A percentile compares a stretch with the other conserved stretches of the same genome.
Evolutionary conservation across 2,797 vertebrate genomes (phyloP).

Genomic region (Nothura maculosa): DNA sequence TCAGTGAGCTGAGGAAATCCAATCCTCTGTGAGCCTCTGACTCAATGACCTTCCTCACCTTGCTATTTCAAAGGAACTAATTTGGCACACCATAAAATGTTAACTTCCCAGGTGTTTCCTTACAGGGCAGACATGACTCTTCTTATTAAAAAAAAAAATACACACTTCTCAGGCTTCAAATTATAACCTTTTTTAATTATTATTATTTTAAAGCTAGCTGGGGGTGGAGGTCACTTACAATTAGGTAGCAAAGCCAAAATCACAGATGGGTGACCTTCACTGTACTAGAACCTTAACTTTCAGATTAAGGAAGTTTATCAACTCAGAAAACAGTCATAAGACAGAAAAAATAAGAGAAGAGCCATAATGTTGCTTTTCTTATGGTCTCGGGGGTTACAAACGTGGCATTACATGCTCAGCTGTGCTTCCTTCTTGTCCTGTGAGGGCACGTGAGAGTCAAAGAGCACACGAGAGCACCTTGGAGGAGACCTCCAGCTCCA

Average conservation of each 20-base stretch:
- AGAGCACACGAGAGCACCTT: rapidly evolving
- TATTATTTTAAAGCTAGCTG: slow-evolving; percentile 9
- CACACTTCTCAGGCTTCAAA: neutral
- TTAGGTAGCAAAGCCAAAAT: slow-evolving; percentile 22
- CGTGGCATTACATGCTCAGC: neutral
- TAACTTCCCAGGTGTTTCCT: slow-evolving; percentile 70
- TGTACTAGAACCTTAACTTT: neutral
- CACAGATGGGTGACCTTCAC: slow-evolving; percentile 5
- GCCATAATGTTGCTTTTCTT: neutral
- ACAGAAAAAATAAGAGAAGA: neutral
- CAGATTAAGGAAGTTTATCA: neutral
- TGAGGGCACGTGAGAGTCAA: rapidly evolving
- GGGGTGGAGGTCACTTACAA: neutral
- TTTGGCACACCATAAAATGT: slow-evolving; percentile 55
- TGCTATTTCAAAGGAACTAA: slow-evolving; percentile 58
- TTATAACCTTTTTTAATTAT: slow-evolving; percentile 19
- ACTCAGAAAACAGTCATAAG: neutral
- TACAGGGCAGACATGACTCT: slow-evolving; percentile 28
- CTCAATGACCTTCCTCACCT: slow-evolving; percentile 50
- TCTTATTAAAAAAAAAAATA: neutral
- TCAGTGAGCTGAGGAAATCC: slow-evolving; percentile 58
- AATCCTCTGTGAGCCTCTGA: slow-evolving; percentile 38
- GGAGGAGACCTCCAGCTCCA: neutral
- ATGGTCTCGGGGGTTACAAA: neutral
- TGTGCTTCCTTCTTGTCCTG: neutral